Conservation (phyloP, 2,797 vertebrate species). For the Rhadinocentrus ornatus region DNA sequence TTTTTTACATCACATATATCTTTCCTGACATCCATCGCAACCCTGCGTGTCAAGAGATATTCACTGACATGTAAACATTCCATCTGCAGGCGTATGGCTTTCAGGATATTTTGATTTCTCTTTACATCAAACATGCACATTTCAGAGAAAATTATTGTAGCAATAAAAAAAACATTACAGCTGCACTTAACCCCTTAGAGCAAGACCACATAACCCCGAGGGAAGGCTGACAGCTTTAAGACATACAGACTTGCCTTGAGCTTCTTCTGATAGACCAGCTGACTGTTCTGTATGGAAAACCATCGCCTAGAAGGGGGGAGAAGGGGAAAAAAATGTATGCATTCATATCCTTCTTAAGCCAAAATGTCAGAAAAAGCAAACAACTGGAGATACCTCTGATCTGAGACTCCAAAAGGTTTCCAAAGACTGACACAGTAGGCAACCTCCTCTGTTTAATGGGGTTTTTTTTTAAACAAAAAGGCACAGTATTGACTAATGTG, state of each 20-base stretch:
- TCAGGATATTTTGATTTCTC: background rate
- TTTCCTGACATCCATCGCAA: background rate
- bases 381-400: background rate
- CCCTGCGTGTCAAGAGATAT: background rate
- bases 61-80: background rate
- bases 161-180: constrained; percentile 8
- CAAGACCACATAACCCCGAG: background rate
- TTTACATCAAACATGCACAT: background rate
- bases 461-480: no score
- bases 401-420: no score
- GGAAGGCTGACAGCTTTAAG: constrained; percentile 4
- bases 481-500: no score
- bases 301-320: constrained; percentile 85
- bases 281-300: constrained; percentile 99
- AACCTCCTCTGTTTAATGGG: no score
- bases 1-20: background rate
- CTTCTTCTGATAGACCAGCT: constrained; percentile 99
- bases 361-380: background rate
- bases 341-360: constrained; percentile 21
- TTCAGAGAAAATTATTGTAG: constrained; percentile 16
- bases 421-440: no score
- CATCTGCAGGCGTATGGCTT: background rate
- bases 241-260: constrained; percentile 86
- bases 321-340: constrained; percentile 7
- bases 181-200: constrained; percentile 57